These are phyloP conservation scores for Pygocentrus nattereri DNA, from an alignment of 2,797 vertebrate species.

Conservation along the genomic window DNA sequence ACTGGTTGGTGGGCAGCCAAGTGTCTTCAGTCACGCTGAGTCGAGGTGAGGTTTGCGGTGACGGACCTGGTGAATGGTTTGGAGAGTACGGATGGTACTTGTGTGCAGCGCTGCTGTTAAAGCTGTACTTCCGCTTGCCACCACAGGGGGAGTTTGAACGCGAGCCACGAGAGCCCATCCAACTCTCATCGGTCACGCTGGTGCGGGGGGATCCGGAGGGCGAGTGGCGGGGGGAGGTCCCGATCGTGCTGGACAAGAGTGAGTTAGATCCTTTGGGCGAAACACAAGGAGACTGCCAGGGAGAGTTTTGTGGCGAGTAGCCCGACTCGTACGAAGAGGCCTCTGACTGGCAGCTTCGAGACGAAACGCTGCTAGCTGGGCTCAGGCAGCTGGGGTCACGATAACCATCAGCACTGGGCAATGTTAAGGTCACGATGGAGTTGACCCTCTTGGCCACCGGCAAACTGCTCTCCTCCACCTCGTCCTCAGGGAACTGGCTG, in stretches of 20 bases:
- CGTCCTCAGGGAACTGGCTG: slow-evolving; percentile 88
- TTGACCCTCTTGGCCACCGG: slow-evolving; percentile 83
- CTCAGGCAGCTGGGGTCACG: slow-evolving; percentile 95
- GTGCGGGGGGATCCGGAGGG: slow-evolving; percentile 88
- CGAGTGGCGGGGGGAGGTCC: slow-evolving; percentile 86
- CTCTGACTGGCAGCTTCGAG: slow-evolving; percentile 95
- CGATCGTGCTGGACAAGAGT: slow-evolving; percentile 81
- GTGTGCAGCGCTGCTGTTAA: slow-evolving; percentile 78
- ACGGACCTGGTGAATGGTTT: slow-evolving; percentile 86
- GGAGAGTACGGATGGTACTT: slow-evolving; percentile 87
- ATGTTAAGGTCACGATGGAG: slow-evolving; percentile 88
- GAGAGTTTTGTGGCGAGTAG: slow-evolving; percentile 95
- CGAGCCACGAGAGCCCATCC: slow-evolving; percentile 84
- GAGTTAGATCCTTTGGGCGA: slow-evolving; percentile 91
- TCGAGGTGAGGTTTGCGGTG: slow-evolving; percentile 89
- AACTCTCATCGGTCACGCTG: slow-evolving; percentile 88
- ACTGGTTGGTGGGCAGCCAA: slow-evolving; percentile 94
- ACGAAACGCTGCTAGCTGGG: slow-evolving; percentile 95
- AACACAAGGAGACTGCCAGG: slow-evolving; percentile 95
- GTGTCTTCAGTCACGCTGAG: slow-evolving; percentile 92
- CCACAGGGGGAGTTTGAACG: slow-evolving; percentile 89
- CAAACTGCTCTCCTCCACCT: slow-evolving; percentile 80
- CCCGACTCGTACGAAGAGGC: slow-evolving; percentile 95
- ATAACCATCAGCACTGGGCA: slow-evolving; percentile 90
- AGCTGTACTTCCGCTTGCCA: slow-evolving; percentile 93